Evolutionary conservation across 1,140 invertebrate species (phyloP).

Genomic region (Schlechtendalia chinensis): DNA sequence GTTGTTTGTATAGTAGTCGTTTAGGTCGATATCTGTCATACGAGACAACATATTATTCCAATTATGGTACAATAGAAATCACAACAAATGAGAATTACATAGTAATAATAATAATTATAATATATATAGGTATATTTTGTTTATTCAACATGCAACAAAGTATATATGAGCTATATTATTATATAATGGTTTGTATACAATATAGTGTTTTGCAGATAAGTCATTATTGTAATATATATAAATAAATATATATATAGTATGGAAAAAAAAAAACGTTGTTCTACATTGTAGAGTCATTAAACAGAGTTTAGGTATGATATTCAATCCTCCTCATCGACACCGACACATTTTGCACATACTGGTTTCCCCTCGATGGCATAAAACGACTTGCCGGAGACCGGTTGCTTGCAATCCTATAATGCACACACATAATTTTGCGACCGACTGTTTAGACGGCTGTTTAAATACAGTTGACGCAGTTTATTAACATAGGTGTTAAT

Average conservation of each 20-base stretch:
- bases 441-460: neutral
- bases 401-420: conserved; percentile 85
- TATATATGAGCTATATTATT: conserved; percentile 18
- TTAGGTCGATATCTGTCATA: too few relatives aligned
- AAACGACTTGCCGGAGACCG: conserved; percentile 90
- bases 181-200: neutral
- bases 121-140: neutral
- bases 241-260: too few relatives aligned
- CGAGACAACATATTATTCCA: conserved; percentile 7
- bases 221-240: neutral
- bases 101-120: neutral
- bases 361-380: conserved; percentile 92
- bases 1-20: too few relatives aligned
- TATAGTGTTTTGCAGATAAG: neutral
- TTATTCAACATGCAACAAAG: conserved; percentile 23
- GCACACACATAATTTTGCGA: conserved; percentile 49
- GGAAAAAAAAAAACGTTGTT: neutral
- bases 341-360: conserved; percentile 84
- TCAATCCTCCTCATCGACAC: conserved; percentile 78
- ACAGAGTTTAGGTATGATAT: neutral
- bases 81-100: neutral
- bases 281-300: neutral
- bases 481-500: too few relatives aligned
- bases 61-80: neutral
- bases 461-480: neutral